These are phyloP conservation scores for Pararge aegeria DNA, from an alignment of 1,140 invertebrate genomes.

Conservation along the genomic window DNA sequence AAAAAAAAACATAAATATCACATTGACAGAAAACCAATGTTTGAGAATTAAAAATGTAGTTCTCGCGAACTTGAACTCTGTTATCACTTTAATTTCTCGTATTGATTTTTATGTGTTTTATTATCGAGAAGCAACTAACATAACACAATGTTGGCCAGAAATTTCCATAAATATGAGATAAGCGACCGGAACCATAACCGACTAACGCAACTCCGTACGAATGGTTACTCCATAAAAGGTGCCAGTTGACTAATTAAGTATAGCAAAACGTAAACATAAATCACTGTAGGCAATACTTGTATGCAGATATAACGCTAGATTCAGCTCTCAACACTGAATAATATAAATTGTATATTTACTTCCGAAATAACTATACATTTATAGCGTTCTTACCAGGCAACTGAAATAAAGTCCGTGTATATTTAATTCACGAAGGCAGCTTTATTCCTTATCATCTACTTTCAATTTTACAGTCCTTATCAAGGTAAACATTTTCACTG, in stretches of 20 bases:
- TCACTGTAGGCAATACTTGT: background rate
- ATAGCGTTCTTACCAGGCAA: too few relatives aligned
- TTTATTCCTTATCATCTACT: slow-evolving; percentile 20
- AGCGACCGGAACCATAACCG: slow-evolving; percentile 38
- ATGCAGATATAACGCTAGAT: background rate
- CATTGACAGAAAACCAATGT: too few relatives aligned
- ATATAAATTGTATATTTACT: slow-evolving; percentile 13
- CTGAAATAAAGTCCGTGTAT: too few relatives aligned
- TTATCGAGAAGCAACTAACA: slow-evolving; percentile 21
- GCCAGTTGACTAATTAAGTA: background rate
- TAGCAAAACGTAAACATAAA: background rate
- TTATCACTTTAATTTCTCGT: slow-evolving; percentile 30
- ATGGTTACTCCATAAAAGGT: background rate
- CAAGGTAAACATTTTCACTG: slow-evolving; percentile 33
- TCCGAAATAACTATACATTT: slow-evolving; percentile 5
- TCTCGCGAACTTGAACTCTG: too few relatives aligned
- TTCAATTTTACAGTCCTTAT: slow-evolving; percentile 25
- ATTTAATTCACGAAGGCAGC: slow-evolving; percentile 15
- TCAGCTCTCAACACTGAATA: slow-evolving; percentile 1
- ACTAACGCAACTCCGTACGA: background rate
- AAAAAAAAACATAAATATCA: too few relatives aligned
- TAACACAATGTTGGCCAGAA: slow-evolving; percentile 44
- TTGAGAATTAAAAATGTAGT: too few relatives aligned
- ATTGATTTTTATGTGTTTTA: slow-evolving; percentile 30
- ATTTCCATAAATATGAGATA: slow-evolving; percentile 59